Base-by-base conservation (phyloP, 2,113 vertebrate genomes). In the Felis chaus region DNA sequence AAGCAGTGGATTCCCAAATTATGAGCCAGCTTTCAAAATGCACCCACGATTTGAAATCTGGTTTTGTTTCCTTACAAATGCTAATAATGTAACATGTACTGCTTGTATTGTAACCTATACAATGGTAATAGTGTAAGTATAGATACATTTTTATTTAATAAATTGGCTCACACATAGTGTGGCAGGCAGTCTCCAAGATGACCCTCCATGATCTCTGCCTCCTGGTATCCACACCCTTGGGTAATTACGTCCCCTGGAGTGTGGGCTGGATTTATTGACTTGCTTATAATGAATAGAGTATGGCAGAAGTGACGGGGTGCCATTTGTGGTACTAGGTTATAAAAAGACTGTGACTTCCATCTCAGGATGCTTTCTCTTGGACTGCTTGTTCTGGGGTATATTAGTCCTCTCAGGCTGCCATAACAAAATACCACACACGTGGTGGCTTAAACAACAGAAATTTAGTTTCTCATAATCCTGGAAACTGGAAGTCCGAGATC, bases 11-110 rank as follows among this genome's bases (percentile, higher is more conserved):
- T n/a, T 63, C 61, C 45, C 79, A 94, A 86, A 23, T 68, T 74
- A 66, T 76, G 71, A 82, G 31, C 36, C 61, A 95, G 61, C 73
- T 97, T 94, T 97, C n/a, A 91, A 78, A 97, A 87, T 63, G 50
- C 39, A 94, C 21, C n/a, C 21, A 41, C n/a, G 21, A 27, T 83
- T 79, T 87, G 84, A 89, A 97, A 86, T 86, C 48, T n/a, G 82
- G 45, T 94, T 89, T 97, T 92, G 27, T 83, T 18, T 94, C 23
- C 31, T 96, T 87, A 83, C 7, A 85, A 48, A 82, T 81, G 71
- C 65, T 91, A 90, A 45, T 74, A 74, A 82, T 83, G 25, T 85
- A 87, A 87, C 33, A 61, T 57, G 25, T 19, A 68, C 48, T 95
- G 80, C 25, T 82, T 76, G 21, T 92, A 53, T 23, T 92, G 10